Base-by-base conservation (phyloP, 30 jellyfish, hydroid and myxozoan genomes). In the Catostylus mosaicus region DNA sequence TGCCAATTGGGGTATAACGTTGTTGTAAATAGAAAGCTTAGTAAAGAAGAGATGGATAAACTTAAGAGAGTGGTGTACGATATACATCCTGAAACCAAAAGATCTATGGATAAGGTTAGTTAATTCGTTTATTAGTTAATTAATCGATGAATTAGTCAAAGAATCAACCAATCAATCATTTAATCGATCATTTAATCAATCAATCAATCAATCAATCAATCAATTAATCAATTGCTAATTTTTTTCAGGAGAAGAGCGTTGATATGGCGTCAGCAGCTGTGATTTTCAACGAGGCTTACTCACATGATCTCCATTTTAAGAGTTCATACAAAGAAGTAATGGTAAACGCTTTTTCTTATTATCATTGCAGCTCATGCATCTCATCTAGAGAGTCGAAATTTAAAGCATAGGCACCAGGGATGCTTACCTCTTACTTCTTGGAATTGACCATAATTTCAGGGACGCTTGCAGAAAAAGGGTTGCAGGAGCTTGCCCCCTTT, bases 301-400 rank as follows among this genome's bases (percentile, higher is more conserved):
- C 31, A 4, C 84, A 73, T 29, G 72, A 52, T 10, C 34, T 73
- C 46, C 57, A 3, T 9, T 65, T 73, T 18, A 43, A 27, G 23
- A 73, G 84, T 30, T 47, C 84, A 3, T 73, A 73, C 43, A 47
- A 73, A 32, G 84, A 73, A 22, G 32, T 48, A 4, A 4, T 11
- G 73, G 84, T 73, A 18, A 73, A 72, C n/a, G n/a, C n/a, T n/a
- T n/a, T n/a, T n/a, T n/a, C n/a, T n/a, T n/a, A n/a, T n/a, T n/a
- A n/a, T n/a, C n/a, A n/a, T n/a, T n/a, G n/a, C n/a, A n/a, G n/a
- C n/a, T n/a, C n/a, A n/a, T n/a, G n/a, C n/a, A n/a, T n/a, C n/a
- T n/a, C n/a, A n/a, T n/a, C n/a, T n/a, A n/a, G n/a, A n/a, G n/a
- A n/a, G n/a, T n/a, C n/a, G n/a, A n/a, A n/a, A n/a, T n/a, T n/a